Conservation (phyloP, 92 coral and sea anemone species). For the Siderastrea siderea region DNA sequence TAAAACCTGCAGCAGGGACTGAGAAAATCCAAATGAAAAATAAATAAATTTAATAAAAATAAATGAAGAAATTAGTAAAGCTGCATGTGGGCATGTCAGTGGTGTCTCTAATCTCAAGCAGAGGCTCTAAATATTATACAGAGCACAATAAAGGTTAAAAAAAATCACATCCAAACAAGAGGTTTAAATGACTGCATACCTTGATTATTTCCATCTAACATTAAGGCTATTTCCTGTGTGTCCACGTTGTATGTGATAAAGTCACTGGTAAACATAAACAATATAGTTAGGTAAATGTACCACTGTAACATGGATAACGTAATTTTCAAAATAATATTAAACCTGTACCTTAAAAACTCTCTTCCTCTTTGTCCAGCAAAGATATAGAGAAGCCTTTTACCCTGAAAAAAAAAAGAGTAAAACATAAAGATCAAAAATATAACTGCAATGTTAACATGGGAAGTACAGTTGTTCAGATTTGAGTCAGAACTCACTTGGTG, state of each 20-base stretch:
- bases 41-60: not conserved
- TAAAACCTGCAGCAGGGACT: conserved; percentile 98
- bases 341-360: conserved; percentile 88
- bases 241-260: conserved; percentile 89
- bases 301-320: not conserved
- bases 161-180: no score
- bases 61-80: no score
- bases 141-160: no score
- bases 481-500: conserved; percentile 78
- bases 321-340: not conserved
- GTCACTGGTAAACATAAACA: conserved; percentile 67
- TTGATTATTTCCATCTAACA: conserved; percentile 68
- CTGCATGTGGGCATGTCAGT: no score
- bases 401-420: conserved; percentile 50
- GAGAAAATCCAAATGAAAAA: not conserved
- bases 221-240: conserved; percentile 82
- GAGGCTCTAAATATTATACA: no score
- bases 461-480: no score
- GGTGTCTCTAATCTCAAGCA: no score
- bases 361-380: conserved; percentile 99
- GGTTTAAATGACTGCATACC: not conserved
- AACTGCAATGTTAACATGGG: no score
- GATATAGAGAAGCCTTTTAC: conserved; percentile 88
- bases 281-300: not conserved
- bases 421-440: no score